phyloP scores from a whole-genome alignment of 2,113 vertebrate species.

The Henicopernis longicauda region DNA sequence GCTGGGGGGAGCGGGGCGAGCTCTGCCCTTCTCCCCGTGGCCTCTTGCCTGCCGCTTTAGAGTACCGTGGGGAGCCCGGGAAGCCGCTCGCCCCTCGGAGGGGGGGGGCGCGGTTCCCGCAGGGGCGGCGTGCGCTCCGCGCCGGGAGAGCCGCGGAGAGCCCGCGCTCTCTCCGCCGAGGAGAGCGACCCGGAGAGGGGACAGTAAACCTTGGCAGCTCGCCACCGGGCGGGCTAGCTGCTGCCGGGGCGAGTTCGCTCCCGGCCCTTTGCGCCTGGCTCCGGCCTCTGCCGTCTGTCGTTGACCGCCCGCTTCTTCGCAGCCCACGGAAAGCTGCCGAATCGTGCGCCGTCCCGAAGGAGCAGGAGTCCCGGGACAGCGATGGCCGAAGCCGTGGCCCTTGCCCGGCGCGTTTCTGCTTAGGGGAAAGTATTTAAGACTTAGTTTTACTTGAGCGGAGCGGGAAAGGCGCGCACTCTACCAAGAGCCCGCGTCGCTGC shows the following conservation, averaged over 20 bases:
- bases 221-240: too few species aligned
- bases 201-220: too few species aligned
- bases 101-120: too few species aligned
- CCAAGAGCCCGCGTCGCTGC: neutral
- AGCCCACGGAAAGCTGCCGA: neutral
- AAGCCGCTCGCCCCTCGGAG: neutral
- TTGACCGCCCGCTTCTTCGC: too few species aligned
- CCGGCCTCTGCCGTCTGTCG: too few species aligned
- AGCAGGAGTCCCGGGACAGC: neutral
- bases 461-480: neutral
- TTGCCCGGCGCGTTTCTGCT: neutral
- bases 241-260: too few species aligned
- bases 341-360: neutral
- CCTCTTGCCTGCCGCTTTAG: neutral
- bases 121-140: neutral
- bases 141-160: neutral
- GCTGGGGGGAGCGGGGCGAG: neutral
- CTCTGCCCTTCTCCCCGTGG: neutral
- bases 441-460: neutral
- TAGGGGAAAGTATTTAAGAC: neutral
- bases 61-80: neutral
- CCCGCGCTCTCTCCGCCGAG: too few species aligned
- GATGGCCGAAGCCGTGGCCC: neutral
- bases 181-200: too few species aligned
- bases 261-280: too few species aligned